phyloP scores from a whole-genome alignment of 2,113 vertebrate genomes.

The Pelusios castaneus region DNA sequence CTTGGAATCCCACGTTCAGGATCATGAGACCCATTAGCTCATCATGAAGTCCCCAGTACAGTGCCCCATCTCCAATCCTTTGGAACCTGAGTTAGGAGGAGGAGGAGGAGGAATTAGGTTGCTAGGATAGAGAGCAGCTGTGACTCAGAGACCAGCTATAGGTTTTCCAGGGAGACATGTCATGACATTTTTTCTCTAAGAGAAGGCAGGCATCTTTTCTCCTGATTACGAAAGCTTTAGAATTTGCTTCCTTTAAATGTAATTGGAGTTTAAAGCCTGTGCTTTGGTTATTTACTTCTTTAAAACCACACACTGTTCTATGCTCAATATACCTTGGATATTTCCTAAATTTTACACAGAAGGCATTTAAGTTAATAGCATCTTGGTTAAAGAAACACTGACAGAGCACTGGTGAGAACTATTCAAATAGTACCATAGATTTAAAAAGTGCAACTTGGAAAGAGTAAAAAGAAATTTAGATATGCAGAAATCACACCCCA shows the following conservation, averaged over 20 bases:
- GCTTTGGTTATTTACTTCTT: neutral
- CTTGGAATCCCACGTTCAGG: neutral
- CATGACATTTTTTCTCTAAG: neutral
- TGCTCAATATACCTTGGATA: neutral
- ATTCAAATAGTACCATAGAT: neutral
- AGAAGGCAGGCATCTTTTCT: neutral
- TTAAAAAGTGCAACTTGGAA: neutral
- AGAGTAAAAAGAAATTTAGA: neutral
- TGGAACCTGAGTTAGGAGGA: neutral
- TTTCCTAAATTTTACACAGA: neutral
- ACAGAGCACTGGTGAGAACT: neutral
- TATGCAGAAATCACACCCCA: neutral
- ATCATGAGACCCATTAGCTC: constrained; percentile 40
- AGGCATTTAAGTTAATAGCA: neutral
- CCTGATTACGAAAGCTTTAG: neutral
- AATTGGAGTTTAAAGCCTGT: neutral
- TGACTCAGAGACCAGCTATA: constrained; percentile 13
- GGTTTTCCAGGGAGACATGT: constrained; percentile 22
- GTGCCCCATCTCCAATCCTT: constrained; percentile 12
- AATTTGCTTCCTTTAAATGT: neutral
- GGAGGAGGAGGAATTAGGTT: constrained; percentile 11
- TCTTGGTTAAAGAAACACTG: neutral
- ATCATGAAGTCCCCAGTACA: neutral
- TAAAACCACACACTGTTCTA: neutral
- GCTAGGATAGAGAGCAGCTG: constrained; percentile 35